Base-by-base conservation (phyloP, 2,797 vertebrate genomes). In the Tauraco hartlaubi region DNA sequence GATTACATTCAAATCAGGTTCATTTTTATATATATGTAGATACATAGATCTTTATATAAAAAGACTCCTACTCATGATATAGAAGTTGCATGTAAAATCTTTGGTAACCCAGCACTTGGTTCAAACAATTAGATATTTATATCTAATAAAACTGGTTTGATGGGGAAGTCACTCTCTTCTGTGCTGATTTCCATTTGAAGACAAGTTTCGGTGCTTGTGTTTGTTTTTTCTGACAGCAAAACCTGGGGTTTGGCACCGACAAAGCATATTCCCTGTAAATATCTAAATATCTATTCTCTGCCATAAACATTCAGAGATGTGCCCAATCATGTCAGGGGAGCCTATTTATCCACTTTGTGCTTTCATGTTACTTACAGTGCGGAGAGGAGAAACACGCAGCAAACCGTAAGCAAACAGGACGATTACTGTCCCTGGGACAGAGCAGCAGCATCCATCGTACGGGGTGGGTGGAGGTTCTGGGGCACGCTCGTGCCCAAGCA, bases 61-160 rank as follows among this genome's bases (percentile, higher is more conserved):
- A 96, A 97, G 78, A 97, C 97, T 96, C 97, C 97, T 93, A 97
- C 96, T 92, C 95, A 80, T 56, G 29, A 92, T 97, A 81, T 94
- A 94, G 93, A 97, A 97, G 95, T 96, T 97, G 92, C 86, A 88
- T 85, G 80, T 92, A 94, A 97, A 97, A 96, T 89, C 87, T 95
- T 97, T 96, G 96, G 96, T 96, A 96, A 96, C 88, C 90, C 85
- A 93, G 71, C 74, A 76, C 91, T 94, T 83, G 91, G 66, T 96
- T 68, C 66, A 95, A 97, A 98, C 97, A 97, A 96, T 96, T 89
- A 98, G 97, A 93, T 97, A 98, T 97, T 98, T 98, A 97, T 97
- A 97, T 96, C 97, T 97, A 98, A 97, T 98, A 97, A 97, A 98
- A 98, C 96, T 94, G 95, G 97, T 97, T 97, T 95, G 97, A 96